Evolutionary conservation across 2,113 vertebrate genomes (phyloP).

Genomic region (Sylvilagus bachmani): DNA sequence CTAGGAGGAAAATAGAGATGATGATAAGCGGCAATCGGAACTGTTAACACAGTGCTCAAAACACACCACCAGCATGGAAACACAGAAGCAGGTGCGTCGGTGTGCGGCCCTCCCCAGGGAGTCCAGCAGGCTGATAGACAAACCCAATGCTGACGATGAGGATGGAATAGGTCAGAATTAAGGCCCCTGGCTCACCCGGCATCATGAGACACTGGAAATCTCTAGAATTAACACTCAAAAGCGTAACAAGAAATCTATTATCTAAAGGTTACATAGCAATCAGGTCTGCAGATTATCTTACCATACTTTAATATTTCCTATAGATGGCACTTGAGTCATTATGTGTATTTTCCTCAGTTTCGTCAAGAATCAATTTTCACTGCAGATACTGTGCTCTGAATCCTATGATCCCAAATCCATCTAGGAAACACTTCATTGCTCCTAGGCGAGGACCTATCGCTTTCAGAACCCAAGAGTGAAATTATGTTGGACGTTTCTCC

Average conservation of each 20-base stretch:
- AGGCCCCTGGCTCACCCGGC: constrained; percentile 2
- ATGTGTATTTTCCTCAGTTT: constrained; percentile 30
- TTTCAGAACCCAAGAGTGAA: constrained; percentile 27
- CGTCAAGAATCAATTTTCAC: background rate
- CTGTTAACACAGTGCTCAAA: constrained; percentile 44
- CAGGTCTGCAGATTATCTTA: constrained; percentile 25
- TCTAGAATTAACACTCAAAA: constrained; percentile 49
- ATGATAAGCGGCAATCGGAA: constrained; percentile 72
- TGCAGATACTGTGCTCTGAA: background rate
- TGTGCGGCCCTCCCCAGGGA: background rate
- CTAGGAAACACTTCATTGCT: constrained; percentile 29
- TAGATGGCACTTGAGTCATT: constrained; percentile 74
- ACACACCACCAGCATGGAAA: constrained; percentile 53
- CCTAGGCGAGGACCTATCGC: background rate
- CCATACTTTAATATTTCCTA: constrained; percentile 62
- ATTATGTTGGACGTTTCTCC: constrained; percentile 18
- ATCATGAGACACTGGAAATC: constrained; percentile 49
- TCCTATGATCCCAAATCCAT: background rate
- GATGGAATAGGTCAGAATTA: background rate
- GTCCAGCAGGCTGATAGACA: background rate
- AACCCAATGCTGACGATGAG: background rate
- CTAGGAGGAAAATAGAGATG: constrained; percentile 72
- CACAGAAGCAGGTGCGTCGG: constrained; percentile 4
- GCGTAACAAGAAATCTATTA: constrained; percentile 24
- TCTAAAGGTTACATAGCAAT: constrained; percentile 32